Base-by-base conservation (phyloP, 2,797 vertebrate genomes). In the Melanotaenia parkinsoni region DNA sequence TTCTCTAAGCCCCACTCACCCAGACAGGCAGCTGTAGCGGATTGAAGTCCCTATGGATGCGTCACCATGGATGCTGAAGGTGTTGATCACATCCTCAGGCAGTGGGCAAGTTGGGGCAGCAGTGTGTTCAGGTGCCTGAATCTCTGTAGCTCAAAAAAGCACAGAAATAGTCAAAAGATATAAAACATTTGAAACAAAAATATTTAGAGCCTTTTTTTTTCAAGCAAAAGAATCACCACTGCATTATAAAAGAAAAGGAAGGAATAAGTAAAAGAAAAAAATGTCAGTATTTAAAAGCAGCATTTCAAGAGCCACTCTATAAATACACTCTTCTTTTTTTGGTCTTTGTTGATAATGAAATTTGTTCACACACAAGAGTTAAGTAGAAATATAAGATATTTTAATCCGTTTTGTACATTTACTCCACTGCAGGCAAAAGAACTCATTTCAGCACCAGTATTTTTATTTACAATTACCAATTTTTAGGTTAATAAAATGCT, bases 1-100 rank as follows among this genome's bases (percentile, higher is more conserved):
- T 82, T 86, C 64, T 76, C 76, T 69, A 62, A 69, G 67, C 69
- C 81, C 70, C 77, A 68, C 94, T 95, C 76, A 96, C 95, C 95
- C 94, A 63, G 89, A 89, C 75, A 88, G 78, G 89, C 95, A 95
- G 77, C 88, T 91, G 88, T 95, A 96, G 74, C 56, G 86, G 77
- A 96, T 89, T 72, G 85, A 87, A 2, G 90, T 86, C 74, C 87
- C 94, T 18, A 83, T 80, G 7, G 83, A 61, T 50, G 86, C 85
- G 16, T 86, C 86, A 24, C 94, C 94, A 66, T 88, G 76, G 76
- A 93, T 85, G 78, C 82, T 89, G 80, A 94, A 92, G 71, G 87
- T 86, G 85, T 81, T 66, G 63, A 61, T 80, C 79, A 93, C 89
- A 43, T 94, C 86, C 26, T 88, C 75, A 0, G 94, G 92, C 43